These are phyloP conservation scores for Sebastes minor DNA, from an alignment of 2,797 vertebrate species.

Conservation along the genomic window DNA sequence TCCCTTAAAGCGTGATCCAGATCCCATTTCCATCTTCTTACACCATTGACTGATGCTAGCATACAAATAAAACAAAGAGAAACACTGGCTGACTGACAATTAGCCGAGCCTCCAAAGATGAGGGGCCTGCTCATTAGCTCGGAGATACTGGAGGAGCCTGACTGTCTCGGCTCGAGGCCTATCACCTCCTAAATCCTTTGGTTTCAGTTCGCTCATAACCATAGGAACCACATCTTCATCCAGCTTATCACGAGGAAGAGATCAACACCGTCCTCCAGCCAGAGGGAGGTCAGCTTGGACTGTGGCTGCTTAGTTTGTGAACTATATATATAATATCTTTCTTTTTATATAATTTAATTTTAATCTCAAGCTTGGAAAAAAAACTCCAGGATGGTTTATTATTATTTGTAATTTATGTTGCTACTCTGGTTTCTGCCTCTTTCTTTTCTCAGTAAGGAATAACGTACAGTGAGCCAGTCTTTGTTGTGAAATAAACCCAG, in stretches of 20 bases:
- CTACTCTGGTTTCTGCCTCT: no score
- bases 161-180: constrained; percentile 44
- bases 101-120: constrained; percentile 57
- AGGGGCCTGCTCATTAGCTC: constrained; percentile 63
- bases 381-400: no score
- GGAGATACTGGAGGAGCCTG: constrained; percentile 41
- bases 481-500: no score
- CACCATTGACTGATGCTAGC: constrained; percentile 64
- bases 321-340: background rate
- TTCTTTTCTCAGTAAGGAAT: no score
- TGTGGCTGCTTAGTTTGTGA: background rate
- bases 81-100: constrained; percentile 72
- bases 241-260: background rate
- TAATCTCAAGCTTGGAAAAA: no score
- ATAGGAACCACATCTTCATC: constrained; percentile 46
- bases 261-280: background rate
- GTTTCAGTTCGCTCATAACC: constrained; percentile 50
- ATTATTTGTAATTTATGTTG: no score
- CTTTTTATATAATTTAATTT: no score
- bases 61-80: constrained; percentile 72
- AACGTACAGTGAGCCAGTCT: no score
- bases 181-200: constrained; percentile 51
- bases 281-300: background rate
- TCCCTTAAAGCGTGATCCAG: constrained; percentile 67
- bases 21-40: constrained; percentile 73